phyloP scores from a whole-genome alignment of 2,888 invertebrate genomes.

The Nineta flava region DNA sequence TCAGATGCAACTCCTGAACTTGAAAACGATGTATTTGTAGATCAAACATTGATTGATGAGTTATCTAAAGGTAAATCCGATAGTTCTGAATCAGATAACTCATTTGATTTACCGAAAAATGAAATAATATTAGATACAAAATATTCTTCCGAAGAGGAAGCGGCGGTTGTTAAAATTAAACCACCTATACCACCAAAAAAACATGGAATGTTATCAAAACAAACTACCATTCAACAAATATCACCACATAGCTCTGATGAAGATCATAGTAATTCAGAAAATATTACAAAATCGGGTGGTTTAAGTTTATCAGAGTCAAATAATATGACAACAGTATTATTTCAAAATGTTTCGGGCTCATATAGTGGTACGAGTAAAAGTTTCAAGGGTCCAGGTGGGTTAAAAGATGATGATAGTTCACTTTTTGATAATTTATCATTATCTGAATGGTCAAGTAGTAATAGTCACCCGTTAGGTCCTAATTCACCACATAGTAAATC shows the following conservation, averaged over 20 bases:
- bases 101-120: neutral
- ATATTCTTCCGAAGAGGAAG: constrained; percentile 14
- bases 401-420: constrained; percentile 66
- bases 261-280: neutral
- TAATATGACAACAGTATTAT: constrained; percentile 71
- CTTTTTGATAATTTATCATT: constrained; percentile 58
- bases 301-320: constrained; percentile 75
- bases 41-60: constrained; percentile 34
- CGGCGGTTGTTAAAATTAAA: neutral
- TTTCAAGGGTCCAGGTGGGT: constrained; percentile 39
- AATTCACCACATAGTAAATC: constrained; percentile 23
- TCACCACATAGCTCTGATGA: constrained; percentile 32
- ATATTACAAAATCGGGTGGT: constrained; percentile 38
- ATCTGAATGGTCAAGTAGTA: constrained; percentile 71
- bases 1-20: constrained; percentile 49
- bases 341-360: constrained; percentile 56
- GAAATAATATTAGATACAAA: constrained; percentile 9
- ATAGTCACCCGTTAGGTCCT: constrained; percentile 46
- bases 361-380: constrained; percentile 37
- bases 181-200: neutral
- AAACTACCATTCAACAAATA: constrained; percentile 20
- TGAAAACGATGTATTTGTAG: constrained; percentile 39
- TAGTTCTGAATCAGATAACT: constrained; percentile 3
- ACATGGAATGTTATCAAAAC: constrained; percentile 14
- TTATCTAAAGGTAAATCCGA: neutral